Conservation (phyloP, 1,140 invertebrate species). For the Hesperophylax magnus region DNA sequence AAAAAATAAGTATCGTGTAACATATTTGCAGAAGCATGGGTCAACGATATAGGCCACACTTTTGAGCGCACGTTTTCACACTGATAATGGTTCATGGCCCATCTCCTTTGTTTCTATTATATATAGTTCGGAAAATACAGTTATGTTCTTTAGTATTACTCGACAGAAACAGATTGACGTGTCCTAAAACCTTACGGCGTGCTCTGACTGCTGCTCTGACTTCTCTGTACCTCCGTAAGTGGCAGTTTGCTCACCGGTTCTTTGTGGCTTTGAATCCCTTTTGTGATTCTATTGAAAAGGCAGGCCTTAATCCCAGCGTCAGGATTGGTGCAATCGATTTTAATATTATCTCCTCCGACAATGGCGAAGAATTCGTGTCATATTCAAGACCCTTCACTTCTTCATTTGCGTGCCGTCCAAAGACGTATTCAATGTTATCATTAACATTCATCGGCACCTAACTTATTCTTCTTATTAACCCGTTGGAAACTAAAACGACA, state of each 20-base stretch:
- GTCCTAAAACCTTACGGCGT: slow-evolving; percentile 20
- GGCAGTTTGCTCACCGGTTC: slow-evolving; percentile 2
- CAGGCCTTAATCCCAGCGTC: slow-evolving; percentile 31
- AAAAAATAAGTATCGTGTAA: too few relatives aligned
- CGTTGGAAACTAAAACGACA: too few relatives aligned
- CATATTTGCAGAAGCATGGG: too few relatives aligned
- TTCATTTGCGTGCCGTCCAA: slow-evolving; percentile 4
- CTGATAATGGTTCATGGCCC: too few relatives aligned
- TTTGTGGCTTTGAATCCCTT: slow-evolving; percentile 25
- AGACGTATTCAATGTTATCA: too few relatives aligned
- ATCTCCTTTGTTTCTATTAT: background rate
- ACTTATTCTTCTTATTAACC: too few relatives aligned
- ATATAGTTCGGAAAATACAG: background rate
- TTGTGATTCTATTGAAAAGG: slow-evolving; percentile 23
- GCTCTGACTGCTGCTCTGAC: background rate
- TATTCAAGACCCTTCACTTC: slow-evolving; percentile 16
- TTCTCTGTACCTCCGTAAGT: background rate
- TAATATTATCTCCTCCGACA: slow-evolving; percentile 27
- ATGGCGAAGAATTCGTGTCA: slow-evolving; percentile 23
- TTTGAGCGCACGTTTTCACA: too few relatives aligned
- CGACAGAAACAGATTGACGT: slow-evolving; percentile 21
- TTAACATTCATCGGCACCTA: too few relatives aligned
- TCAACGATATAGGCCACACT: too few relatives aligned
- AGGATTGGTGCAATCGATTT: slow-evolving; percentile 33
- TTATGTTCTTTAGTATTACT: background rate